phyloP scores from a whole-genome alignment of 2,797 vertebrate genomes.

The Emydoidea blandingii region DNA sequence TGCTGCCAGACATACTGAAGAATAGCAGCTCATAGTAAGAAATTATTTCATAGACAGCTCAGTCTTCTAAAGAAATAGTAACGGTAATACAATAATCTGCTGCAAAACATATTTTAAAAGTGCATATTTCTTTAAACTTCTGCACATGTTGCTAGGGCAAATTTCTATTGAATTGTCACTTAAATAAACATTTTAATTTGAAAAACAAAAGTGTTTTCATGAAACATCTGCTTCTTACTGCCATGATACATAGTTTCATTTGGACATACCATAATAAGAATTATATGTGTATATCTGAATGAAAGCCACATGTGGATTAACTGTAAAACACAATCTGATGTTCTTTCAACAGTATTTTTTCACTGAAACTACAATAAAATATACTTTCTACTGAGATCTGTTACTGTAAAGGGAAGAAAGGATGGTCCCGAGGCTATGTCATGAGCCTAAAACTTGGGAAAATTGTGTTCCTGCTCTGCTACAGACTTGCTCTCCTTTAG shows the following conservation, averaged over 20 bases:
- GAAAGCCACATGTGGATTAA: constrained; percentile 51
- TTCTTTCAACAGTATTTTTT: background rate
- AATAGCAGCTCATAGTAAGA: background rate
- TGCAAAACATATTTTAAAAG: background rate
- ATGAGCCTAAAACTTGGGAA: background rate
- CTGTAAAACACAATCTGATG: constrained; percentile 24
- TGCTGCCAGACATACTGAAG: background rate
- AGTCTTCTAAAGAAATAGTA: background rate
- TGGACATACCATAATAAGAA: background rate
- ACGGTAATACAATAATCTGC: background rate
- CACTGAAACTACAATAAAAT: constrained; percentile 44
- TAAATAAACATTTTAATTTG: constrained; percentile 21
- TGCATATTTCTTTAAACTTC: background rate
- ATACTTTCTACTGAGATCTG: background rate
- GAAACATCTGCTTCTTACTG: constrained; percentile 38
- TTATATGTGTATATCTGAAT: background rate
- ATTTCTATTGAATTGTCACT: background rate
- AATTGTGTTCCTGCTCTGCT: background rate
- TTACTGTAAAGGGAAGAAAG: background rate
- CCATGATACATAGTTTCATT: background rate
- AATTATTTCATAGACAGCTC: constrained; percentile 1
- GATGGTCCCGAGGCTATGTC: background rate
- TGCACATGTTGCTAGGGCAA: background rate
- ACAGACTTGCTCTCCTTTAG: background rate
- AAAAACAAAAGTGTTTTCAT: background rate